Percentiles rank a stretch among this genome's conserved stretches.
Conservation (phyloP, 2,888 invertebrate genomes). For the Hemithea aestivaria region DNA sequence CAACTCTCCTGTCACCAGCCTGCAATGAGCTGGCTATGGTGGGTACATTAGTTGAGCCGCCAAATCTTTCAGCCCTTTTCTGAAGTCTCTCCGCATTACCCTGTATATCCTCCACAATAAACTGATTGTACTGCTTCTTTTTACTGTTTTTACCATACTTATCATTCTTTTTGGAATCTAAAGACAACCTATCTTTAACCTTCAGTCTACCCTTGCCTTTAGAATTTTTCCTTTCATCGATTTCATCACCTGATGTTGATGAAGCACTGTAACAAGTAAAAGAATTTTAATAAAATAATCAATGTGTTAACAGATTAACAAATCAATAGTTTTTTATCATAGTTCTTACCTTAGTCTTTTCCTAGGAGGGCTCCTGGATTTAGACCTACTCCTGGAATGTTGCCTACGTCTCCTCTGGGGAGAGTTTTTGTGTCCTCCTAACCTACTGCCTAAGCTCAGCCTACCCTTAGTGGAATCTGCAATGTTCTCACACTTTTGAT, state of each 20-base stretch:
- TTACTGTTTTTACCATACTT: slow-evolving; percentile 74
- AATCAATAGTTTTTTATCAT: slow-evolving; percentile 1
- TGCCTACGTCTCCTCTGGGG: slow-evolving; percentile 57
- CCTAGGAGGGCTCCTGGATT: slow-evolving; percentile 71
- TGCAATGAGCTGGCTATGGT: slow-evolving; percentile 71
- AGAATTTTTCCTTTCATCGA: slow-evolving; percentile 67
- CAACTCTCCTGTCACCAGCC: slow-evolving; percentile 47
- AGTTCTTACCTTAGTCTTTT: slow-evolving; percentile 67
- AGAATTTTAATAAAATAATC: slow-evolving; percentile 3
- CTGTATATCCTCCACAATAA: slow-evolving; percentile 82
- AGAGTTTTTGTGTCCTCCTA: slow-evolving; percentile 49
- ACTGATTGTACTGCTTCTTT: slow-evolving; percentile 83
- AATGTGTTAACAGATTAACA: too few relatives aligned
- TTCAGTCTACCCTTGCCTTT: slow-evolving; percentile 70
- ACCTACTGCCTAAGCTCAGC: slow-evolving; percentile 35
- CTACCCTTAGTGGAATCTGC: slow-evolving; percentile 43
- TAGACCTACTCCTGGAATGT: slow-evolving; percentile 60
- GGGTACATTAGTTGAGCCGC: slow-evolving; percentile 63
- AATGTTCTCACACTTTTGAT: slow-evolving; percentile 73
- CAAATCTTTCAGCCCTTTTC: slow-evolving; percentile 94
- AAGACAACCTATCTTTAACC: slow-evolving; percentile 78
- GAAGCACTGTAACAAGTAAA: slow-evolving; percentile 62
- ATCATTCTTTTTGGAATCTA: slow-evolving; percentile 61
- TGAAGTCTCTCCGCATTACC: slow-evolving; percentile 89
- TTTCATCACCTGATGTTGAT: slow-evolving; percentile 75